These are phyloP conservation scores for Turdus rufiventris DNA, from an alignment of 2,113 vertebrate genomes.

Conservation along the genomic window DNA sequence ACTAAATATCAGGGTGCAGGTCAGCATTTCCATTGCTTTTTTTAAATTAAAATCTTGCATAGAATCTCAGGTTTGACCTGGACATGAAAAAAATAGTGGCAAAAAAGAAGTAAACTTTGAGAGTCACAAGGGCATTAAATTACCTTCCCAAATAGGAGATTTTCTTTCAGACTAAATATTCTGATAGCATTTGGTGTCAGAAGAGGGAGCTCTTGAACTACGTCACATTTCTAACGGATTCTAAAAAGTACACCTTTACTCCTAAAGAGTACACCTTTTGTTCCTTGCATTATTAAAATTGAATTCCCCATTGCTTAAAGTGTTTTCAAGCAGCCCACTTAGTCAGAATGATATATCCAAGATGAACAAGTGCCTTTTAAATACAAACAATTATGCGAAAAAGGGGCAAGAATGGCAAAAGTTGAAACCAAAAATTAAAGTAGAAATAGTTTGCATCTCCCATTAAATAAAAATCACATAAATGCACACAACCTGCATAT, in stretches of 20 bases:
- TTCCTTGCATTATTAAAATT: neutral
- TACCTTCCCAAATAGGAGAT: neutral
- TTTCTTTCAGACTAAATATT: neutral
- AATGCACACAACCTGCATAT: neutral
- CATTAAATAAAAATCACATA: neutral
- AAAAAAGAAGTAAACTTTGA: neutral
- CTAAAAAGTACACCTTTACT: neutral
- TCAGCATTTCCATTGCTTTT: fast-evolving
- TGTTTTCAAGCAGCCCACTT: neutral
- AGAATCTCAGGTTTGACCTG: neutral
- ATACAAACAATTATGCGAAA: neutral
- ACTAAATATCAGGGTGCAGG: fast-evolving
- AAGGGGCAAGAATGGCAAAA: neutral
- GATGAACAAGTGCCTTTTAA: neutral
- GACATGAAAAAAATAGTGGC: neutral
- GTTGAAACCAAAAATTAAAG: neutral
- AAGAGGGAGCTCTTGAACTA: slow-evolving; percentile 48
- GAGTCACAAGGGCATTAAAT: neutral
- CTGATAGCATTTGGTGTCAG: neutral
- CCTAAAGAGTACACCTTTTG: neutral
- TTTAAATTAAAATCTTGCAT: neutral
- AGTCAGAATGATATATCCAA: neutral
- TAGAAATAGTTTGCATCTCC: neutral
- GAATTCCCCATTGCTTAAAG: neutral
- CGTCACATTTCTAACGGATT: neutral